These are phyloP conservation scores for Zonitis immaculata DNA, from an alignment of 2,888 invertebrate genomes.

Conservation along the genomic window DNA sequence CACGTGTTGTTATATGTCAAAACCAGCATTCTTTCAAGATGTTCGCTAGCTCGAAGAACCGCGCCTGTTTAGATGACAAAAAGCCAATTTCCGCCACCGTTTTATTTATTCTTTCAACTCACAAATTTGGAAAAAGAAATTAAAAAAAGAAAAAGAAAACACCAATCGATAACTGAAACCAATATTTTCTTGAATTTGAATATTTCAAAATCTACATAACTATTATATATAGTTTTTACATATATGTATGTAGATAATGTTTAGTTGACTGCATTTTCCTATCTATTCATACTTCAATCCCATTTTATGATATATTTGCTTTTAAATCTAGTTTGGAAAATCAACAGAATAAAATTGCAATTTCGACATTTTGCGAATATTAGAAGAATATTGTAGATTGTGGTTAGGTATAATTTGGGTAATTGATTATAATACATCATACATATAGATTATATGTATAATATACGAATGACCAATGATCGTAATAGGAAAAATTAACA, in stretches of 20 bases:
- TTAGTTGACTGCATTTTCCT: neutral
- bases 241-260: too few relatives aligned
- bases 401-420: too few relatives aligned
- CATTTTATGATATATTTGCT: neutral
- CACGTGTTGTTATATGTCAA: conserved; percentile 21
- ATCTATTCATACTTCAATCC: neutral
- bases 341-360: neutral
- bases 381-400: too few relatives aligned
- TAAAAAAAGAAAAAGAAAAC: too few relatives aligned
- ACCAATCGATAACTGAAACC: too few relatives aligned
- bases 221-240: too few relatives aligned
- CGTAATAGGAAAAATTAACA: conserved; percentile 5
- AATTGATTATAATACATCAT: too few relatives aligned
- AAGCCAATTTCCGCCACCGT: conserved; percentile 17
- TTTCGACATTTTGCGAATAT: neutral
- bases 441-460: too few relatives aligned
- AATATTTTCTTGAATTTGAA: too few relatives aligned
- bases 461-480: neutral
- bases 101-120: too few relatives aligned
- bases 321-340: neutral
- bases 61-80: conserved; percentile 11
- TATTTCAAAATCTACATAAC: too few relatives aligned
- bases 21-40: conserved; percentile 20
- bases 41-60: conserved; percentile 13
- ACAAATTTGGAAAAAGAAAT: neutral